phyloP scores from a whole-genome alignment of 2,113 vertebrate genomes.

The Tautogolabrus adspersus region DNA sequence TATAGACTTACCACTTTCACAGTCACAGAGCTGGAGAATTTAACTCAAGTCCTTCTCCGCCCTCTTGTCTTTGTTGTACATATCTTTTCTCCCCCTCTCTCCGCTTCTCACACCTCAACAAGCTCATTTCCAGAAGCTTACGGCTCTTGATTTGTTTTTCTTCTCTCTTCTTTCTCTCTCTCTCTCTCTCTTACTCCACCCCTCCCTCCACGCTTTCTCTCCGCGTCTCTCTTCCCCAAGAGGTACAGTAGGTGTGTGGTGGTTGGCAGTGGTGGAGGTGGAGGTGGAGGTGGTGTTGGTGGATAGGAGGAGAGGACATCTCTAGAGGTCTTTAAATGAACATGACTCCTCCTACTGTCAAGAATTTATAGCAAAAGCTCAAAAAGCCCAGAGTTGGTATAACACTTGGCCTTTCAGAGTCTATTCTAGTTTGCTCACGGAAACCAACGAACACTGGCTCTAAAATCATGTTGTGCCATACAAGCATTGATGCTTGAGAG shows the following conservation, averaged over 20 bases:
- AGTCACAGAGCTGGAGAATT: slow-evolving; percentile 53
- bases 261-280: slow-evolving; percentile 40
- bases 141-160: slow-evolving; percentile 75
- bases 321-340: slow-evolving; percentile 61
- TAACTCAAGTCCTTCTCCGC: slow-evolving; percentile 44
- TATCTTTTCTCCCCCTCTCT: slow-evolving; percentile 53
- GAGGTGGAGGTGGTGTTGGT: slow-evolving; percentile 10
- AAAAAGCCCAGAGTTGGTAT: slow-evolving; percentile 31
- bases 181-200: slow-evolving; percentile 51
- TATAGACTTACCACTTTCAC: slow-evolving; percentile 54
- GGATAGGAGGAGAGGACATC: slow-evolving; percentile 54
- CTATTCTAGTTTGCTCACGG: slow-evolving; percentile 27
- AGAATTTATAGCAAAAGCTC: slow-evolving; percentile 52
- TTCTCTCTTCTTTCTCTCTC: slow-evolving; percentile 55
- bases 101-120: slow-evolving; percentile 70
- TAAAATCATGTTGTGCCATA: neutral
- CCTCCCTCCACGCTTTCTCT: slow-evolving; percentile 54
- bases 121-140: slow-evolving; percentile 75
- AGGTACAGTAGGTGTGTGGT: slow-evolving; percentile 78
- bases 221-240: slow-evolving; percentile 60
- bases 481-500: neutral
- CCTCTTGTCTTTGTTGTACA: slow-evolving; percentile 47
- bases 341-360: slow-evolving; percentile 69
- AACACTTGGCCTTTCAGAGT: slow-evolving; percentile 8
- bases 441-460: slow-evolving; percentile 5